Conservation (phyloP, 2,113 vertebrate species). For the Baryphthengus martii region DNA sequence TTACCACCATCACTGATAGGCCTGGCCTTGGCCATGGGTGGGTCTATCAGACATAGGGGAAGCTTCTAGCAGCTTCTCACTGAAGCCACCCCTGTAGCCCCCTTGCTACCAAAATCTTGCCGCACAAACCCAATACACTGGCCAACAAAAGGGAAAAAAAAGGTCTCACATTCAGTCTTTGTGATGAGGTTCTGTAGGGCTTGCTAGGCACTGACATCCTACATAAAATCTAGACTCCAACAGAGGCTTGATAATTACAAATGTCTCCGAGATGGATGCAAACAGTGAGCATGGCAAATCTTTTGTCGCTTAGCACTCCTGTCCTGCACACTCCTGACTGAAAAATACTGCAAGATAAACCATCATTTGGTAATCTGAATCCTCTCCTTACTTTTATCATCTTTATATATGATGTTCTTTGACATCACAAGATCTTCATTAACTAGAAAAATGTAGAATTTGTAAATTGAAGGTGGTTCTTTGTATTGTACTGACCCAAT, state of each 20-base stretch:
- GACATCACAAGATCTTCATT: background rate
- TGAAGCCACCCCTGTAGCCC: background rate
- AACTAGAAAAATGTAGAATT: background rate
- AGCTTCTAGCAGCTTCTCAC: background rate
- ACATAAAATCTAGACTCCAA: background rate
- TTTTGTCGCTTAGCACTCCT: background rate
- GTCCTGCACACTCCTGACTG: background rate
- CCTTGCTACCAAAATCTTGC: background rate
- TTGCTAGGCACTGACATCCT: background rate
- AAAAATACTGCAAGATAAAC: background rate
- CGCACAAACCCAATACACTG: background rate
- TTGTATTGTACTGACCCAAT: background rate
- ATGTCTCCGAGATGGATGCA: background rate
- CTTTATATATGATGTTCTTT: background rate
- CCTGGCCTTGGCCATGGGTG: rapidly evolving
- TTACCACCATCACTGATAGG: rapidly evolving
- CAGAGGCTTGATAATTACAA: background rate
- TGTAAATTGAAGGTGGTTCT: background rate
- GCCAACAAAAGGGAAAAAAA: background rate
- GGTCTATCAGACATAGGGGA: too few species aligned
- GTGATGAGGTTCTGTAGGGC: background rate
- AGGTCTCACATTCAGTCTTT: background rate
- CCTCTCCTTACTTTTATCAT: background rate
- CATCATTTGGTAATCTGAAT: background rate
- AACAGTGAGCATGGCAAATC: background rate